Base-by-base conservation (phyloP, 1,140 invertebrate genomes). In the Arion vulgaris region DNA sequence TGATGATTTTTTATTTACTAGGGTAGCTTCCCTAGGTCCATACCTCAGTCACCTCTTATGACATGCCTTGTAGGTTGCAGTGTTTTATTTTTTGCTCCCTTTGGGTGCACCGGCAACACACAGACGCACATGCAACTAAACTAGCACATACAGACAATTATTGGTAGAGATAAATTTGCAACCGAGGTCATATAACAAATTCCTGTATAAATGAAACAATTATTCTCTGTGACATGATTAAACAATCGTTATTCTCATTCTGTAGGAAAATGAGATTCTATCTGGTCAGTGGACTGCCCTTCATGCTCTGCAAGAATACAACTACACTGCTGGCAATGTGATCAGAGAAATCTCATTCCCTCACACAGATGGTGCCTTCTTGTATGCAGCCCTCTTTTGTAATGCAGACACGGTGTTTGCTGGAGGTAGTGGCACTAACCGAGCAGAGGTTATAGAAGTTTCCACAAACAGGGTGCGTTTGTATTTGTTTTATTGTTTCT, bases 401-500 rank as follows among this genome's bases (percentile, higher is more conserved):
- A 89, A 91, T 45, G 86, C 89, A 71, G 75, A 89, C 83, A 81
- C 86, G 0, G 90, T 92, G 1, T 53, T 92, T 26, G 91, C 90
- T 38, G 91, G 91, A 15, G 91, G 91, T 4, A 90, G 88, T 85
- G 91, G 91, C 2, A 91, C 91, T 0, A 91, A 91, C 62, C 90
- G 86, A 83, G 86, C 87, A 57, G 85, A 90, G 79, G 89, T 89
- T 15, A 88, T 92, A 32, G 87, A 91, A 72, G 76, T 83, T 11
- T 74, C 80, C 4, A 89, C 87, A 28, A 83, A 86, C 51, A 74
- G 88, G 90, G 91, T 92, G 0, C 13, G 28, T 77, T 28, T 45
- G 53, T 19, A 57, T 23, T 19, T 57, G 53, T 57, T 57, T 9
- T 19, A 23, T 5, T 57, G 53, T 57, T 57, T 57, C 53, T 19